A percentile compares a stretch with the other conserved stretches of the same genome.
Evolutionary conservation across 2,888 invertebrate genomes (phyloP).

Genomic region (Trachelus stipa): DNA sequence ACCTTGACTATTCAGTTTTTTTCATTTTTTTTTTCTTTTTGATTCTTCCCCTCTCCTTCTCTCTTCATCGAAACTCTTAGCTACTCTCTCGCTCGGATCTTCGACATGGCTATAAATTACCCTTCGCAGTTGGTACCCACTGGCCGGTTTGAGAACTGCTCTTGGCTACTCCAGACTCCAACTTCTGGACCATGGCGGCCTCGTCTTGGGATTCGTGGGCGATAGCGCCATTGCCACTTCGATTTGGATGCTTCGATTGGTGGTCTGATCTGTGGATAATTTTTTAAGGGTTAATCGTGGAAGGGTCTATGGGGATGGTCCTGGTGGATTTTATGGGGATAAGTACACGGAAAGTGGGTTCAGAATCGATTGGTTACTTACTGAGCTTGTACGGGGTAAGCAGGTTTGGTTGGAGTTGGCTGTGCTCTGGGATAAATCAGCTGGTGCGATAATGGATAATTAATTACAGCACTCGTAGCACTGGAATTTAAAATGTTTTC

Average conservation of each 20-base stretch:
- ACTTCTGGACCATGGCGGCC: background rate
- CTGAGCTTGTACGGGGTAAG: background rate
- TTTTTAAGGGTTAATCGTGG: background rate
- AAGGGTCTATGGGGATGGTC: background rate
- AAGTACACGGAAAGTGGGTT: too few species aligned
- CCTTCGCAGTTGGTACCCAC: slow-evolving; percentile 3
- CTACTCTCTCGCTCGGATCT: slow-evolving; percentile 7
- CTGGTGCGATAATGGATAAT: background rate
- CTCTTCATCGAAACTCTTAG: slow-evolving; percentile 19
- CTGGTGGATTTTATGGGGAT: background rate
- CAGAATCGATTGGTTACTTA: background rate
- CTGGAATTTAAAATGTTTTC: background rate
- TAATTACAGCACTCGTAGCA: background rate
- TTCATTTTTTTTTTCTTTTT: background rate
- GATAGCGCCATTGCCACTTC: background rate
- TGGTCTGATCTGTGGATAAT: background rate
- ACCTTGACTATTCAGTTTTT: background rate
- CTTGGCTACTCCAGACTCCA: background rate
- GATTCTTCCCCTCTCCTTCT: slow-evolving; percentile 3
- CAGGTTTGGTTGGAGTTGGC: background rate
- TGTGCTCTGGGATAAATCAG: background rate
- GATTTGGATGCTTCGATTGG: background rate
- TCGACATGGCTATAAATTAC: slow-evolving; percentile 38
- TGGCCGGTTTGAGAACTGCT: background rate
- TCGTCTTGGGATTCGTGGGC: background rate